Evolutionary conservation across 2,888 invertebrate genomes (phyloP).

Genomic region (Gonocerus acuteangulatus): DNA sequence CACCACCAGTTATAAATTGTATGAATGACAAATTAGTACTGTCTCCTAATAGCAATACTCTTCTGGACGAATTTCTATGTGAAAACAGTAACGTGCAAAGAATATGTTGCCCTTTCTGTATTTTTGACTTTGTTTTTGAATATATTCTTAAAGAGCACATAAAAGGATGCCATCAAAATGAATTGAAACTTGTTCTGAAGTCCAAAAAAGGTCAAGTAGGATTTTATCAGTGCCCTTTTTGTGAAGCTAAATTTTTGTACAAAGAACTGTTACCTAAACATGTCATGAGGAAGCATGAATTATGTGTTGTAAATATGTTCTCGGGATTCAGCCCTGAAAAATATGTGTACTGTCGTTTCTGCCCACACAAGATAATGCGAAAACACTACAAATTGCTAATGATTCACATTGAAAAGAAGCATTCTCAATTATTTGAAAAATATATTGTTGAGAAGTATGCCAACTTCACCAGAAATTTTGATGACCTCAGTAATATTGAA

Average conservation of each 20-base stretch:
- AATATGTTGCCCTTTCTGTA: constrained; percentile 39
- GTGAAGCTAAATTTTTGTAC: constrained; percentile 38
- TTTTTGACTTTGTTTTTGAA: constrained; percentile 38
- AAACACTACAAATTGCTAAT: constrained; percentile 37
- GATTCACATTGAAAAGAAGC: constrained; percentile 39
- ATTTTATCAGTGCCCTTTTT: constrained; percentile 38
- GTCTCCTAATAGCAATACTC: constrained; percentile 7
- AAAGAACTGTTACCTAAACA: constrained; percentile 38
- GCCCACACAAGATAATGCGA: constrained; percentile 37
- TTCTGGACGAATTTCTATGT: constrained; percentile 33
- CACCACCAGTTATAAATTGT: constrained; percentile 27
- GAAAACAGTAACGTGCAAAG: constrained; percentile 34
- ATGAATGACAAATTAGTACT: constrained; percentile 20
- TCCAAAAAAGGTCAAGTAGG: constrained; percentile 30
- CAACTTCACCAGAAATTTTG: constrained; percentile 29
- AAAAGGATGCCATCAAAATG: constrained; percentile 34
- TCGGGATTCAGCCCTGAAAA: constrained; percentile 33
- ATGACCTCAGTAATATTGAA: constrained; percentile 29
- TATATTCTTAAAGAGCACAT: constrained; percentile 39
- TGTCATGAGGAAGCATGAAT: constrained; percentile 38
- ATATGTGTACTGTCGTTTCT: constrained; percentile 38
- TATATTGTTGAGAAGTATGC: constrained; percentile 34
- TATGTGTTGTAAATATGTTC: constrained; percentile 36
- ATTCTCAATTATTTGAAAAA: constrained; percentile 37
- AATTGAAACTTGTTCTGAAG: constrained; percentile 34